Conservation (phyloP, 92 coral and sea anemone species). For the Epizoanthus illoricatus region DNA sequence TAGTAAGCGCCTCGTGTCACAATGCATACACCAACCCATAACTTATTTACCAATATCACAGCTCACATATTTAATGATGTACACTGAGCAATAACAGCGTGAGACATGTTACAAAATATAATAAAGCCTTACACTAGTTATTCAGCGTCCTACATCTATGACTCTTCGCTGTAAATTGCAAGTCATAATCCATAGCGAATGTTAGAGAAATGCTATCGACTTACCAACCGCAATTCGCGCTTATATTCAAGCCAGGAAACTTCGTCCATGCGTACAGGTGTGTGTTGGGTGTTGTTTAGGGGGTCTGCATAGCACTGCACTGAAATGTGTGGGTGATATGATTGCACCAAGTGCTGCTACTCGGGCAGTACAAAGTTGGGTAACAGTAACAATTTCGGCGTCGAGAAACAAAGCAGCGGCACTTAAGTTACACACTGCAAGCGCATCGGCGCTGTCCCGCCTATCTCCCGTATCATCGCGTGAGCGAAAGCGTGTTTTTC, state of each 20-base stretch:
- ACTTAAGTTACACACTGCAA: background rate
- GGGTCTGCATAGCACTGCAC: background rate
- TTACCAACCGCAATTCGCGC: conserved; percentile 7
- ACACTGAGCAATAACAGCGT: no score
- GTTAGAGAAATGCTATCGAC: background rate
- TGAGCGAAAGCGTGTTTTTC: conserved; percentile 13
- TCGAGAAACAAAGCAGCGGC: background rate
- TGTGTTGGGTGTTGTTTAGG: background rate
- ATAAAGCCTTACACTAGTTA: no score
- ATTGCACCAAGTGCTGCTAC: background rate
- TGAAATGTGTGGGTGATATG: background rate
- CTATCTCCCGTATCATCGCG: background rate
- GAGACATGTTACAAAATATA: no score
- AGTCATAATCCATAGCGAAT: background rate
- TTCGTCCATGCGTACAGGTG: conserved; percentile 12
- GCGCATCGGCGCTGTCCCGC: background rate
- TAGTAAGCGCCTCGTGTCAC: no score
- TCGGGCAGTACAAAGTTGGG: background rate
- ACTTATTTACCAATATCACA: no score
- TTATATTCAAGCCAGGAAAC: conserved; percentile 15
- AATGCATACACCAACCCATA: no score
- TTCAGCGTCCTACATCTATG: background rate
- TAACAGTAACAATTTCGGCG: no score
- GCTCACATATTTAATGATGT: no score
- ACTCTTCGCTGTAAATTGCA: background rate